phyloP scores from a whole-genome alignment of 1,140 invertebrate species.

The Diachasmimorpha longicaudata region DNA sequence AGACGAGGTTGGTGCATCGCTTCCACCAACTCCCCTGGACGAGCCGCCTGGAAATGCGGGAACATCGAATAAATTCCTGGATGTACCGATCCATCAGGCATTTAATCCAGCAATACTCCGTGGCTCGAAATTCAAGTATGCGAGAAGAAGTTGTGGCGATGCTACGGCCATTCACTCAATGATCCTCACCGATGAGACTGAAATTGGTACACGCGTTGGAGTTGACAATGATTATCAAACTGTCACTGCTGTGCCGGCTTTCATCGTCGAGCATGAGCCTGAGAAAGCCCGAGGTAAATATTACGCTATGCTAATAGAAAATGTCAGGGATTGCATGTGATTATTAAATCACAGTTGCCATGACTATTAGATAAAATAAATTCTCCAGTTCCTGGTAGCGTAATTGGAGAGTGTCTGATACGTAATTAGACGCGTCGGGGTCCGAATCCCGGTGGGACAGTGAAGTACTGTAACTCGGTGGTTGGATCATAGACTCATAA shows the following conservation, averaged over 20 bases:
- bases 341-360: no score
- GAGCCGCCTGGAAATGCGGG: constrained; percentile 40
- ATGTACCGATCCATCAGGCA: constrained; percentile 44
- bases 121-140: constrained; percentile 51
- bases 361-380: no score
- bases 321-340: neutral
- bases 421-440: no score
- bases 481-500: no score
- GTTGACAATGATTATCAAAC: constrained; percentile 61
- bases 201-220: constrained; percentile 32
- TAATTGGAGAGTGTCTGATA: no score
- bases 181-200: constrained; percentile 43
- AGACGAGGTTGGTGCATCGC: constrained; percentile 48
- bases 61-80: constrained; percentile 35
- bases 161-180: constrained; percentile 44
- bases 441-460: no score
- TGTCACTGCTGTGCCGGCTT: constrained; percentile 64
- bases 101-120: constrained; percentile 42
- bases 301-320: neutral
- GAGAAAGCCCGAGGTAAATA: constrained; percentile 53
- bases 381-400: no score
- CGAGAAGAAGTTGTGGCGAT: constrained; percentile 55
- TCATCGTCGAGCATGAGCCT: constrained; percentile 63
- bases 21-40: constrained; percentile 35
- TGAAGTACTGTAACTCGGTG: no score